A percentile compares a stretch with the other conserved stretches of the same genome.
These are phyloP conservation scores for Climacteris rufus DNA, from an alignment of 2,113 vertebrate species.

Conservation along the genomic window DNA sequence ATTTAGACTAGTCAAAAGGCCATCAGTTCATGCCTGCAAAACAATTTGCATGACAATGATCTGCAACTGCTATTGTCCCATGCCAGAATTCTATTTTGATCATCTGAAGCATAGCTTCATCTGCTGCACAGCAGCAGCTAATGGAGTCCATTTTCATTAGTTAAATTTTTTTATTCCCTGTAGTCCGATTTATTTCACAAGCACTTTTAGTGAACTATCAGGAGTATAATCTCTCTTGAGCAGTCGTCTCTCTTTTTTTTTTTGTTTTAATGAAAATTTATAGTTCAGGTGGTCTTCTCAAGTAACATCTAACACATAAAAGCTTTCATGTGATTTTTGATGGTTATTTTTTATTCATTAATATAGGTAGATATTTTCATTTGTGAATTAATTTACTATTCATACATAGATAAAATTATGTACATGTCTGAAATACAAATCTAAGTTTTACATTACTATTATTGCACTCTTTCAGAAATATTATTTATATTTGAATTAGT, in stretches of 20 bases:
- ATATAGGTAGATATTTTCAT: background rate
- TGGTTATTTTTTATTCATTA: background rate
- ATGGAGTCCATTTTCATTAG: background rate
- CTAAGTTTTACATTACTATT: background rate
- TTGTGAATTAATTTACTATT: background rate
- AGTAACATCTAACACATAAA: background rate
- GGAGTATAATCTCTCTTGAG: background rate
- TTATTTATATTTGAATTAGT: background rate
- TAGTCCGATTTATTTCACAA: background rate
- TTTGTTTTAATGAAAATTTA: background rate
- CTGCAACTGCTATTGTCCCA: background rate
- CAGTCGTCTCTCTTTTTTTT: background rate
- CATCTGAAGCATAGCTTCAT: background rate
- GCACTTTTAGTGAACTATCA: background rate
- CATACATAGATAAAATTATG: background rate
- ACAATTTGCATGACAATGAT: conserved; percentile 19
- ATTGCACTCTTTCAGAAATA: background rate
- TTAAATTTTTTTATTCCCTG: background rate
- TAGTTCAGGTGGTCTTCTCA: background rate
- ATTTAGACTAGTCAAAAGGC: background rate
- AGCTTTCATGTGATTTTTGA: background rate
- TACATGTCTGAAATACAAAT: background rate
- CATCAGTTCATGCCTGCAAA: background rate
- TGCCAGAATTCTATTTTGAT: background rate
- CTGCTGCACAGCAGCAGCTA: background rate